Conservation (phyloP, 2,888 invertebrate genomes). For the Lithophane leautieri region DNA sequence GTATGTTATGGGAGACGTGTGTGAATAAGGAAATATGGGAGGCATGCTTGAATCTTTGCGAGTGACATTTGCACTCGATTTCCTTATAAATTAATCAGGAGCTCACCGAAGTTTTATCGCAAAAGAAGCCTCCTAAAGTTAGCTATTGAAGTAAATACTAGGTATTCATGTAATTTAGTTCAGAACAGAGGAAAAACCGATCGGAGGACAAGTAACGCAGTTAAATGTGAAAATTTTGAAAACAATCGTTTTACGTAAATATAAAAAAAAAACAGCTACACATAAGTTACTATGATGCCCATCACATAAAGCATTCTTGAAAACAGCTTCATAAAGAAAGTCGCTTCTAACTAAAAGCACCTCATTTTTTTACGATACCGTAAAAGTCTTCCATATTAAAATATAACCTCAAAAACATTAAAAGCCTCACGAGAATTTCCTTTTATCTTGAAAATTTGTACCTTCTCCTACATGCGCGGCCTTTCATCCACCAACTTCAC, state of each 20-base stretch:
- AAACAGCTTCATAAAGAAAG: constrained; percentile 2
- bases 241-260: not conserved
- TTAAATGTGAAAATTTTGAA: not conserved
- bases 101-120: not conserved
- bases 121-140: not conserved
- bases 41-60: not conserved
- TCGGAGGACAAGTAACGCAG: not conserved
- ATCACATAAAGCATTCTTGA: not conserved
- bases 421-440: constrained; percentile 25
- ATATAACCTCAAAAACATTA: constrained; percentile 39
- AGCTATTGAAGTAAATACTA: not conserved
- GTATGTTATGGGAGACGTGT: constrained; percentile 23
- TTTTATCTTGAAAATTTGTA: constrained; percentile 45
- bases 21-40: constrained; percentile 37
- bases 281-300: not conserved
- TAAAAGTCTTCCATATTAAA: constrained; percentile 14
- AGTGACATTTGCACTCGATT: constrained; percentile 7
- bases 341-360: constrained; percentile 5
- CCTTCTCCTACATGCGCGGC: constrained; percentile 21
- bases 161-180: not conserved
- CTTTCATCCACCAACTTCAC: constrained; percentile 22
- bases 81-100: constrained; percentile 13
- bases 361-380: constrained; percentile 22
- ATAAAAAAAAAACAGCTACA: not conserved
- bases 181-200: not conserved